Percentiles rank a stretch among this genome's conserved stretches.
phyloP scores from a whole-genome alignment of 1,140 invertebrate species.

The Diploscapter pachys region DNA sequence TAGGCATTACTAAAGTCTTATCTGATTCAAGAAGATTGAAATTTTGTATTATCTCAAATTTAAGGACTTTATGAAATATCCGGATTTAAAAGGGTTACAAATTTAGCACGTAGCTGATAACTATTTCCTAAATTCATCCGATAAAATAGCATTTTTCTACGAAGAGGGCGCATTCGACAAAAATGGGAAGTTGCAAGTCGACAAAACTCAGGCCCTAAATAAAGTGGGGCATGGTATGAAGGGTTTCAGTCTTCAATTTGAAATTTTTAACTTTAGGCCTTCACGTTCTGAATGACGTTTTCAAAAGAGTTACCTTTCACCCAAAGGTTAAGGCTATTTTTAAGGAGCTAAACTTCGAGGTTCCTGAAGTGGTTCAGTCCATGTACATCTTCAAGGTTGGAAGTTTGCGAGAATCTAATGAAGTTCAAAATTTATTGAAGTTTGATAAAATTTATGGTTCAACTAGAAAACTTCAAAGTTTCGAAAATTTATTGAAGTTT shows the following conservation, averaged over 20 bases:
- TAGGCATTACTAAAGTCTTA: no score
- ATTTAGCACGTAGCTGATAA: conserved; percentile 57
- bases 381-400: conserved; percentile 91
- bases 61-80: no score
- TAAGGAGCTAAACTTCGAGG: conserved; percentile 70
- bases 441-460: conserved; percentile 26
- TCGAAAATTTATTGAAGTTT: conserved; percentile 20
- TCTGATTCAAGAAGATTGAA: neutral
- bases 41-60: neutral
- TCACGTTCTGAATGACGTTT: conserved; percentile 78
- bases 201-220: conserved; percentile 72
- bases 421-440: neutral
- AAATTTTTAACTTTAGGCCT: conserved; percentile 66
- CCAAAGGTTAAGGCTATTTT: conserved; percentile 74
- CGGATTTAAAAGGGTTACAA: no score
- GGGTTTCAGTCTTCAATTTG: conserved; percentile 21
- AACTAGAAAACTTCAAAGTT: neutral
- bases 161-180: conserved; percentile 76
- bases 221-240: conserved; percentile 75
- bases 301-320: conserved; percentile 77
- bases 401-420: no score
- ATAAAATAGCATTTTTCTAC: conserved; percentile 88
- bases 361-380: conserved; percentile 83
- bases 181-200: conserved; percentile 71
- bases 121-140: conserved; percentile 85